These are phyloP conservation scores for Lathronympha strigana DNA, from an alignment of 2,888 invertebrate genomes.

Conservation along the genomic window DNA sequence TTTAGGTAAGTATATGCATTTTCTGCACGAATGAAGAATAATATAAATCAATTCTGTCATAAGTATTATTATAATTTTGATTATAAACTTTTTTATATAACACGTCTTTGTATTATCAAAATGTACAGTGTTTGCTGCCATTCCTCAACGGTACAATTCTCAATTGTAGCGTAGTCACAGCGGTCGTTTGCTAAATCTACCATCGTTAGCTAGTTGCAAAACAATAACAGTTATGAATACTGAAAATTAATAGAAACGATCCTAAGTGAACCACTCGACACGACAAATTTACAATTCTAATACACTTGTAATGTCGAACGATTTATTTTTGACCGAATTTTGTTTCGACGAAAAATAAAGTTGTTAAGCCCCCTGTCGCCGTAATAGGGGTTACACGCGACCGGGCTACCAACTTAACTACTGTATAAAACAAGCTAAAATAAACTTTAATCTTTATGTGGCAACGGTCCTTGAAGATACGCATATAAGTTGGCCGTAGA, in stretches of 20 bases:
- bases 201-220: slow-evolving; percentile 33
- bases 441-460: background rate
- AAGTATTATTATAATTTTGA: too few species aligned
- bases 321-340: slow-evolving; percentile 63
- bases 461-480: background rate
- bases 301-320: slow-evolving; percentile 62
- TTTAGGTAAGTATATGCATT: too few species aligned
- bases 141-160: slow-evolving; percentile 6
- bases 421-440: background rate
- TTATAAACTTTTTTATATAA: too few species aligned
- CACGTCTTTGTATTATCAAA: background rate
- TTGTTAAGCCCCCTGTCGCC: slow-evolving; percentile 62
- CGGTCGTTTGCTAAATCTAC: slow-evolving; percentile 33
- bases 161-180: slow-evolving; percentile 8
- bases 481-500: slow-evolving; percentile 18
- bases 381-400: slow-evolving; percentile 70
- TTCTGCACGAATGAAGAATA: too few species aligned
- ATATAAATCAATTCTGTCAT: too few species aligned
- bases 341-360: slow-evolving; percentile 74
- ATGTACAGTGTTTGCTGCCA: background rate
- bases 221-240: slow-evolving; percentile 40
- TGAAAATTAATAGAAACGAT: slow-evolving; percentile 43
- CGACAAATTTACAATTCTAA: slow-evolving; percentile 73
- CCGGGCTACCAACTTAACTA: slow-evolving; percentile 45
- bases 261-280: slow-evolving; percentile 53